Evolutionary conservation across 2,797 vertebrate species (phyloP), one percentile per base, ranked within the genome.

Genomic region (Bryconaethiops microstoma): DNA sequence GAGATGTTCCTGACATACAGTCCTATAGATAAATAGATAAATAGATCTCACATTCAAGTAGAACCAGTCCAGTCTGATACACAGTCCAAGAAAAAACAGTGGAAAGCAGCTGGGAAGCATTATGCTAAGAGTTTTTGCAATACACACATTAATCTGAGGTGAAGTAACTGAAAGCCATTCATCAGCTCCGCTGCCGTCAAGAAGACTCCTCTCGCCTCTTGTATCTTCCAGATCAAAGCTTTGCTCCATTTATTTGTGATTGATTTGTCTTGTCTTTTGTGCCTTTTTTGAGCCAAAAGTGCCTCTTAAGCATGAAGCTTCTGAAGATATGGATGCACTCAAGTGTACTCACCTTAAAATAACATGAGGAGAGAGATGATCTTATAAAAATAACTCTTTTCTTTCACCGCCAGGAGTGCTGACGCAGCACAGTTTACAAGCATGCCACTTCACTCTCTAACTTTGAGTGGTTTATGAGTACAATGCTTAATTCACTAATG

Each of bases 281-380:
- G 39, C n/a, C 39, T 55, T 75, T 81, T 63, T 52, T 19, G 17
- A 72, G 42, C 60, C 16, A 19, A 72, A 57, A 35, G 42, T 2
- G 35, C 60, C 55, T 54, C 50, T 74, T 69, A 48, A 68, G 60
- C 25, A 29, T 7, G 5, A 39, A 35, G 63, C 62, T n/a, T 3
- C 57, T 40, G 48, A 77, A 80, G 8, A 39, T 54, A 65, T 79
- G 48, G 45, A 68, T 55, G 55, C 75, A 39, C 63, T 23, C 23
- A 65, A 40, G 76, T 63, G 59, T 39, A n/a, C 35, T n/a, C 19
- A 73, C 67, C 76, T 81, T 25, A 68, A 85, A 79, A 81, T 82
- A 80, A 77, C 77, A 39, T 55, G n/a, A 68, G 79, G 79, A 52
- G 54, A 84, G 13, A 76, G 77, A 74, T 84, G 54, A 14, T 62